Evolutionary conservation across 23 tunicate species (phyloP), one percentile per base, ranked within the genome.

Genomic region (Aplidium turbinatum): DNA sequence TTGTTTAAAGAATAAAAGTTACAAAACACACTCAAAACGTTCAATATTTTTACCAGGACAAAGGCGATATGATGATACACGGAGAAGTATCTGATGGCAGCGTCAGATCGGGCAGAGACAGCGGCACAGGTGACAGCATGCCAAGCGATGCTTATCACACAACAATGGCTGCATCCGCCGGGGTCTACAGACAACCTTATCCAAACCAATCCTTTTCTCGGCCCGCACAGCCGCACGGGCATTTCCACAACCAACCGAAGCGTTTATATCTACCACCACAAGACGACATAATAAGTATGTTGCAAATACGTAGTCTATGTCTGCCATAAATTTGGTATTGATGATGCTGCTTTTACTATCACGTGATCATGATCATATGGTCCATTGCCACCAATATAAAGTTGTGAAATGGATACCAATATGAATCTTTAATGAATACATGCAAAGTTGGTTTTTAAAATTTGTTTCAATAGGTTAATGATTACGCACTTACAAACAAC

Each of bases 51-150:
- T 35, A 11, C 18, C 27, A 65, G 72, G 72, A 38, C 20, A 36
- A 36, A 65, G 50, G 28, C 16, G 30, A 18, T 23, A 18, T 38
- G 48, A 18, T 38, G 48, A 7, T 38, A 9, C 72, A 65, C 50
- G 50, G 31, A 5, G 72, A 38, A 4, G 33, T 4, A 7, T 38
- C 72, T 11, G 72, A 36, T 3, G 31, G 72, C 4, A 65, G 72
- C 50, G 50, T 65, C 5, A 18, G 25, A 6, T 65, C 72, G 4
- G 72, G 50, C 23, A 65, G 22, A 23, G 72, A 65, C 50, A 82
- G 88, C 32, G 96, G 96, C 0, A 88, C 96, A 0, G 96, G 96
- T 0, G 96, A 88, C 68, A 88, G 96, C 39, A 73, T 88, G 72
- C 82, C 83, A 0, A 75, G 78, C 57, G 96, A 88, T 31, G 87